These are phyloP conservation scores for Pollenia amentaria DNA, from an alignment of 2,888 invertebrate genomes.

Conservation along the genomic window DNA sequence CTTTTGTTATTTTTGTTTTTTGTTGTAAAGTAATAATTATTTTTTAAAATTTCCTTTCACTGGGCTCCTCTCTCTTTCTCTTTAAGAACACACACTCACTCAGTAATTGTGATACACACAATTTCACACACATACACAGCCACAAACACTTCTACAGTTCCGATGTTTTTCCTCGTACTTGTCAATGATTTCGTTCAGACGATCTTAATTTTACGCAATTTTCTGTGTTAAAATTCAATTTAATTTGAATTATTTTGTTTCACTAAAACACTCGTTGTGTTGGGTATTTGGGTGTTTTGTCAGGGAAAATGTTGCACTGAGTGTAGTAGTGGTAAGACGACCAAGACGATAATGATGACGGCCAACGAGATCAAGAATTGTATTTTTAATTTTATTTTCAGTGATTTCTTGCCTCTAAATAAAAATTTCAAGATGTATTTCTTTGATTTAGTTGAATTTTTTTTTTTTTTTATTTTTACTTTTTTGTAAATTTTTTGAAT, in stretches of 20 bases:
- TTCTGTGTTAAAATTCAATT: conserved; percentile 53
- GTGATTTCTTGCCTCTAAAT: conserved; percentile 36
- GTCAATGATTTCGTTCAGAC: conserved; percentile 44
- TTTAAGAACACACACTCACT: background rate
- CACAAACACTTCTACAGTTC: conserved; percentile 21
- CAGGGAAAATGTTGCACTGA: conserved; percentile 49
- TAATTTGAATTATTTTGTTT: conserved; percentile 37
- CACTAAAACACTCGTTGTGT: conserved; percentile 33
- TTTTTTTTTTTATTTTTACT: conserved; percentile 36
- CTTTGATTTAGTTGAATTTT: conserved; percentile 55
- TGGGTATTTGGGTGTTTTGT: conserved; percentile 34
- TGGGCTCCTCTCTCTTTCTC: background rate
- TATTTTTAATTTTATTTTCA: conserved; percentile 69
- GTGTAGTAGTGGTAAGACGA: conserved; percentile 1
- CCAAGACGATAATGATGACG: background rate
- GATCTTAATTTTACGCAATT: conserved; percentile 68
- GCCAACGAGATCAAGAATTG: conserved; percentile 60
- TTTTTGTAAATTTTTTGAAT: conserved; percentile 58
- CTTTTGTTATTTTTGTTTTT: background rate
- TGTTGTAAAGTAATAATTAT: background rate
- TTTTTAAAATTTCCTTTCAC: conserved; percentile 17
- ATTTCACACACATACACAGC: conserved; percentile 27
- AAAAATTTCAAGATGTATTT: conserved; percentile 62
- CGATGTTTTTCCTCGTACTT: conserved; percentile 40
- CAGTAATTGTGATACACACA: background rate